Base-by-base conservation (phyloP, 2,888 invertebrate genomes). In the Cheilosia scutellata region DNA sequence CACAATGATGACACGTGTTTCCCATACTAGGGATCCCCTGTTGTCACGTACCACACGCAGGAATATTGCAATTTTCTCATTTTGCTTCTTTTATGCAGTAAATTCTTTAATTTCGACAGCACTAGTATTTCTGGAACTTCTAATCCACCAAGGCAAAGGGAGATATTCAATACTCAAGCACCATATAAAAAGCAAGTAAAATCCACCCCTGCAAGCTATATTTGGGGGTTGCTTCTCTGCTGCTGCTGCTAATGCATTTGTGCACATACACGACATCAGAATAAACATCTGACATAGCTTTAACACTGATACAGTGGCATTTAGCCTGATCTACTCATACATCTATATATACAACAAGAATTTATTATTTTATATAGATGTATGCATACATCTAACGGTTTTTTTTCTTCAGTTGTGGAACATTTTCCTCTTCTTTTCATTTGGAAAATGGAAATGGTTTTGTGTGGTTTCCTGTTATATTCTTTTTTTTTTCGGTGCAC, bases 361-460 rank as follows among this genome's bases (percentile, higher is more conserved):
- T 63, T 70, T 70, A 78, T 71, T 78, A 78, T 70, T 57, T 71
- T 42, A 62, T 71, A 63, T 68, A 68, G 16, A 40, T 55, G 44
- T 49, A 58, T 49, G 31, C 27, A 49, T 40, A 29, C 37, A 62
- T 60, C 57, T 49, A 72, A 40, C 29, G 44, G 16, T 37, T 83
- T 49, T 60, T 66, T 74, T 27, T 20, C 9, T 33, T 40, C n/a
- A 53, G 31, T 58, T 58, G 71, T 74, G 60, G 51, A 68, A 83
- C 62, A 74, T 80, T 84, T 80, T 84, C 70, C 84, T 84, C 75
- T 79, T 84, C 51, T 72, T 82, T 82, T 77, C 72, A 77, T 77
- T 86, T 82, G 60, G 65, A 76, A 82, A 86, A 82, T 86, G 80
- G 65, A 80, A 86, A 86, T 76, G 82, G 76, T 72, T 82, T 86